Percentiles rank a stretch among this genome's conserved stretches.
These are phyloP conservation scores for Pangasius sanitwongsei DNA, from an alignment of 2,797 vertebrate species.

Conservation along the genomic window DNA sequence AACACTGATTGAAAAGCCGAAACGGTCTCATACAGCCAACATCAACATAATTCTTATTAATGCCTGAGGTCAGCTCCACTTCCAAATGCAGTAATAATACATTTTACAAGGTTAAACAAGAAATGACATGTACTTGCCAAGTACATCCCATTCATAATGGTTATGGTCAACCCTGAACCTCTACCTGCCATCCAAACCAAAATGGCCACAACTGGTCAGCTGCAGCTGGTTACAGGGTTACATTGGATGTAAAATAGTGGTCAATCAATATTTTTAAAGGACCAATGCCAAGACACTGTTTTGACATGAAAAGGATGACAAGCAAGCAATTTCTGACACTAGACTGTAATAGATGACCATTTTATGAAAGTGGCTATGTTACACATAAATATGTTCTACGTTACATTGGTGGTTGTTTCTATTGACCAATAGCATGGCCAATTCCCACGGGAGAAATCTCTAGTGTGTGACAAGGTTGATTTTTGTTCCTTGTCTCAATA, in stretches of 20 bases:
- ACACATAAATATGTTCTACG: background rate
- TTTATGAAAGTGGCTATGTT: background rate
- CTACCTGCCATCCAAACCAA: background rate
- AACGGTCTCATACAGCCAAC: background rate
- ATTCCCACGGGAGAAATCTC: slow-evolving; percentile 32
- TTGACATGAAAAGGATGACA: background rate
- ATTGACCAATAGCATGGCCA: background rate
- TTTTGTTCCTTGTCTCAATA: slow-evolving; percentile 52
- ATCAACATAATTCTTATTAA: background rate
- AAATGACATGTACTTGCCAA: slow-evolving; percentile 10
- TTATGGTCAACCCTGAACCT: background rate
- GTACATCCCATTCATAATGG: background rate
- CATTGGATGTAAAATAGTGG: background rate
- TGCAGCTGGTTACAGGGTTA: background rate
- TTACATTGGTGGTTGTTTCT: slow-evolving; percentile 17
- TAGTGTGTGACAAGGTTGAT: slow-evolving; percentile 45
- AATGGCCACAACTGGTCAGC: slow-evolving; percentile 8
- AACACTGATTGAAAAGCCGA: background rate
- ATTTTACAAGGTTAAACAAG: slow-evolving; percentile 4
- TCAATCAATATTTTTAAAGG: background rate
- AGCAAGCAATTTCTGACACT: background rate
- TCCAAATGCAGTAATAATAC: background rate
- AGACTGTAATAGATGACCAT: background rate
- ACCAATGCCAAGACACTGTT: background rate
- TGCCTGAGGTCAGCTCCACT: background rate